Percentiles rank a stretch among this genome's conserved stretches.
Conservation (phyloP, 2,888 invertebrate species). For the Hydroisotoma schaefferi region DNA sequence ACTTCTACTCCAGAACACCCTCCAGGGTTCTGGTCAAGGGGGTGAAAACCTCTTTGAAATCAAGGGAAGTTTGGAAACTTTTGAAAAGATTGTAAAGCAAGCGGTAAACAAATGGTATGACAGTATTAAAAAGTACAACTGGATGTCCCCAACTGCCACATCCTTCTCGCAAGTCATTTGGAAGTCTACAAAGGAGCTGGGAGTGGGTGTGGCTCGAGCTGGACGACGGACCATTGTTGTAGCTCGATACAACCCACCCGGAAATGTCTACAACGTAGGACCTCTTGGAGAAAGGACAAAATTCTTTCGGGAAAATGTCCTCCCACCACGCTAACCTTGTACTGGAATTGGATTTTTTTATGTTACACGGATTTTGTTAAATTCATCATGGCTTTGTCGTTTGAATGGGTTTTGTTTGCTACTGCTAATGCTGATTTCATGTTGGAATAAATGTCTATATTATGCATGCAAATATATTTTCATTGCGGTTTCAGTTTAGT, state of each 20-base stretch:
- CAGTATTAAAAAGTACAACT: slow-evolving; percentile 31
- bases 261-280: slow-evolving; percentile 30
- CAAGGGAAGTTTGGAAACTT: slow-evolving; percentile 29
- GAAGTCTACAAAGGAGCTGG: slow-evolving; percentile 36
- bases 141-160: slow-evolving; percentile 29
- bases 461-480: too few relatives aligned
- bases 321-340: slow-evolving; percentile 14
- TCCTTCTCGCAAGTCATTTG: slow-evolving; percentile 42
- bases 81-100: slow-evolving; percentile 20
- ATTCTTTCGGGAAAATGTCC: slow-evolving; percentile 40
- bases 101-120: slow-evolving; percentile 41
- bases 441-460: too few relatives aligned
- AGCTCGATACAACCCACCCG: slow-evolving; percentile 33
- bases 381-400: too few relatives aligned
- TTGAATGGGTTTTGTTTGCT: too few relatives aligned
- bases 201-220: slow-evolving; percentile 33
- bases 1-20: slow-evolving; percentile 28
- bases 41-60: slow-evolving; percentile 42
- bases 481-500: too few relatives aligned
- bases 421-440: too few relatives aligned
- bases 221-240: slow-evolving; percentile 35
- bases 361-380: too few relatives aligned
- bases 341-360: too few relatives aligned
- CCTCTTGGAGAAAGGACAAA: slow-evolving; percentile 33
- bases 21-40: slow-evolving; percentile 31